Evolutionary conservation across 2,888 invertebrate genomes (phyloP).

Genomic region (Drosophila infuscata): DNA sequence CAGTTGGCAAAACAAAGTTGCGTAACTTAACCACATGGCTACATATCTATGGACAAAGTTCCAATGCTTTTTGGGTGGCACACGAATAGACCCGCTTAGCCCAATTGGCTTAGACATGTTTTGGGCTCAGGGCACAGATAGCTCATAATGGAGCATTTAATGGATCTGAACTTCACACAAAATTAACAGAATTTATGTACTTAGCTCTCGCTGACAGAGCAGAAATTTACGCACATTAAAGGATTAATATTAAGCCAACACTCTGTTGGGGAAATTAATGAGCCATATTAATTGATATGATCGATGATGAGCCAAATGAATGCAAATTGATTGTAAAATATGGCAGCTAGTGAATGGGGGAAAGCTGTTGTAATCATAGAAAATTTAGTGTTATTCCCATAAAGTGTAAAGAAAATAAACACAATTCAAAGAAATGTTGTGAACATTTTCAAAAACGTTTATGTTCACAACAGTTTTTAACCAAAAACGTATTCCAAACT

Average conservation of each 20-base stretch:
- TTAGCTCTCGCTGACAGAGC: conserved; percentile 41
- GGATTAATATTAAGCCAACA: conserved; percentile 55
- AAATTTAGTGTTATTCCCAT: background rate
- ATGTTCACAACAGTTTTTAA: background rate
- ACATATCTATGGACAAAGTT: conserved; percentile 1
- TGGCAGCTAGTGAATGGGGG: background rate
- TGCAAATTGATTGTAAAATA: conserved; percentile 30
- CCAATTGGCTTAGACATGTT: conserved; percentile 19
- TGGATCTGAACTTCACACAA: conserved; percentile 34
- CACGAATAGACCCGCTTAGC: conserved; percentile 1
- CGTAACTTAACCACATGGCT: conserved; percentile 49
- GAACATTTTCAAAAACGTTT: background rate
- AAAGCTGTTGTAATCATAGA: background rate
- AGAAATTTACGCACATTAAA: conserved; percentile 46
- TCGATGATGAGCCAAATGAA: conserved; percentile 23
- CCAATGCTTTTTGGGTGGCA: background rate
- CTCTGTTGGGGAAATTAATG: conserved; percentile 64
- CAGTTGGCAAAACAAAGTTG: conserved; percentile 49
- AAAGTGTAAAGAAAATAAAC: background rate
- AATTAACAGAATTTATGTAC: conserved; percentile 64
- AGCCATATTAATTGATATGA: conserved; percentile 63
- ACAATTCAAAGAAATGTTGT: background rate
- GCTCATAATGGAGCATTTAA: conserved; percentile 44
- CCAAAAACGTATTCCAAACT: background rate
- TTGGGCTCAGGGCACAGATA: background rate